These are phyloP conservation scores for Helostoma temminkii DNA, from an alignment of 2,797 vertebrate species.

Conservation along the genomic window DNA sequence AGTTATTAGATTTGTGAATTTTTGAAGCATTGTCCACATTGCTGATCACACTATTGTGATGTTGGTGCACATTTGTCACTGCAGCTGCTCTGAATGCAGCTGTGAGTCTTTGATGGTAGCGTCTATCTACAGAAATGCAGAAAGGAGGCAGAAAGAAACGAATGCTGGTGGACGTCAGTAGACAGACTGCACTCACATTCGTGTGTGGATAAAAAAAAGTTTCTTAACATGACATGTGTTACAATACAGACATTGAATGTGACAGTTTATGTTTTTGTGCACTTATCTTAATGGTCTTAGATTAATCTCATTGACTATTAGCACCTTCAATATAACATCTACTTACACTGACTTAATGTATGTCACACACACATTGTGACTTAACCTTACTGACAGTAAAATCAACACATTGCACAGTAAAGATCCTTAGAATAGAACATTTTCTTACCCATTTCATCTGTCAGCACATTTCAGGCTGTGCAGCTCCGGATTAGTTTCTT, in stretches of 20 bases:
- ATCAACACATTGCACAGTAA: not conserved
- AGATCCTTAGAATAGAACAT: not conserved
- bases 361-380: not conserved
- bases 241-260: not conserved
- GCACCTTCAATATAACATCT: not conserved
- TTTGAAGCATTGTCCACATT: not conserved
- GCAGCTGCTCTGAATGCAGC: not conserved
- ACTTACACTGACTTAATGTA: not conserved
- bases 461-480: constrained; percentile 2
- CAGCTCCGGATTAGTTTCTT: not conserved
- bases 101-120: constrained; percentile 34
- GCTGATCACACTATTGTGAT: not conserved
- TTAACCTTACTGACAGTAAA: not conserved
- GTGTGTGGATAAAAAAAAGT: not conserved
- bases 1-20: not conserved
- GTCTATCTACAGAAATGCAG: constrained; percentile 39
- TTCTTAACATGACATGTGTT: too few species aligned
- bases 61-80: not conserved
- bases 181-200: not conserved
- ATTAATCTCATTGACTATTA: not conserved
- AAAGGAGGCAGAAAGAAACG: constrained; percentile 28
- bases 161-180: constrained; percentile 3
- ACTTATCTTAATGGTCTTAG: not conserved
- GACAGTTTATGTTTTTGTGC: not conserved
- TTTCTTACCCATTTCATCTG: constrained; percentile 69